Base-by-base conservation (phyloP, 2,888 invertebrate genomes). In the Limenitis camilla region DNA sequence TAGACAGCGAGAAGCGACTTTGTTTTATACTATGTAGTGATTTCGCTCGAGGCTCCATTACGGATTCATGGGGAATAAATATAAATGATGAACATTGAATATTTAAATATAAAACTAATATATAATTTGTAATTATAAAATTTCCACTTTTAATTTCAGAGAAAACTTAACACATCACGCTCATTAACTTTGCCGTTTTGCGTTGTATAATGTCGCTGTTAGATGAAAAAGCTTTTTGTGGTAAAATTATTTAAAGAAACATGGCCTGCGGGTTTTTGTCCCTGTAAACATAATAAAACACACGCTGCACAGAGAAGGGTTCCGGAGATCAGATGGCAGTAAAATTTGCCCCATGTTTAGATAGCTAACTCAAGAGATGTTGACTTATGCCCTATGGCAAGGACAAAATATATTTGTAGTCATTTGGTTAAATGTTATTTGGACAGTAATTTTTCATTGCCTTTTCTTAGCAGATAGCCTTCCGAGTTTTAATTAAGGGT, bases 311-410 rank as follows among this genome's bases (percentile, higher is more conserved):
- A 35, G 36, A 46, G 35, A 47, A 31, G 46, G 46, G n/a, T n/a
- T 19, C 38, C 29, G 45, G 36, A 45, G 36, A 29, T 45, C 45
- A 38, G 45, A 29, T 30, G 36, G 19, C 39, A 47, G 46, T 47
- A 39, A 47, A n/a, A n/a, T n/a, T 39, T 45, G 45, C 33, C 36
- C 36, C 36, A 36, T 36, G 36, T n/a, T 29, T 11, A 45, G 36
- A 36, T 30, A 29, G 29, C 10, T 45, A 28, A 45, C 11, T 29
- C 30, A 6, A 38, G 36, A 36, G 38, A 30, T 45, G 36, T 38
- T 5, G 43, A 33, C 19, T 19, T 19, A 19, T 3, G 19, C 19
- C 19, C 19, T 19, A 19, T 19, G 19, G 19, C 19, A 19, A 19
- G 19, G 19, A 32, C 32, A 29, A 8, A 29, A 36, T 36, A 11